Evolutionary conservation across 2,797 vertebrate species (phyloP).

Genomic region (Melanotaenia trifasciata): DNA sequence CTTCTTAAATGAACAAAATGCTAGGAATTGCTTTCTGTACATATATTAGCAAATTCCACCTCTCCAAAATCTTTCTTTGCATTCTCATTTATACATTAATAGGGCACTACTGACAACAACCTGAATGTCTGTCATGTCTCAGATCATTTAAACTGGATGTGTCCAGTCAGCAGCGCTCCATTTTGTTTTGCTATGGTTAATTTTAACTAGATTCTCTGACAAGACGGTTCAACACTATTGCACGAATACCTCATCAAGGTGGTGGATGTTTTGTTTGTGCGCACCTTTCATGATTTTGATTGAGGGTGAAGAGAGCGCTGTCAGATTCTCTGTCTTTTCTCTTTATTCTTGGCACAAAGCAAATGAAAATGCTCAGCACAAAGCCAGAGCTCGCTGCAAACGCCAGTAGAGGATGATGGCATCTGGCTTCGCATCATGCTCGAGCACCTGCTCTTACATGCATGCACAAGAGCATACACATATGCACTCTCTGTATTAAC

Average conservation of each 20-base stretch:
- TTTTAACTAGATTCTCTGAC: conserved; percentile 47
- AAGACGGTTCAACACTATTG: conserved; percentile 2
- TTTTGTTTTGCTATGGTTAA: conserved; percentile 54
- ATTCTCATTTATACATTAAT: conserved; percentile 43
- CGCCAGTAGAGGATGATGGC: conserved; percentile 43
- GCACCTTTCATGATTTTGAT: conserved; percentile 50
- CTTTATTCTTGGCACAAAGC: conserved; percentile 67
- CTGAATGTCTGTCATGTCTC: conserved; percentile 68
- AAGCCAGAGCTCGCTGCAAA: conserved; percentile 63
- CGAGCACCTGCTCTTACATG: conserved; percentile 3
- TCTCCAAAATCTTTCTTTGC: conserved; percentile 27
- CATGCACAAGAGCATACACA: conserved; percentile 19
- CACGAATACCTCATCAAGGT: conserved; percentile 46
- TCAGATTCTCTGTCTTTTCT: conserved; percentile 42
- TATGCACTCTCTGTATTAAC: conserved; percentile 53
- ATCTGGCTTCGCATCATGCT: conserved; percentile 32
- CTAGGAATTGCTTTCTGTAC: conserved; percentile 26
- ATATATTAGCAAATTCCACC: conserved; percentile 39
- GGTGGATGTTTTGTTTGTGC: conserved; percentile 61
- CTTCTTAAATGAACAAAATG: conserved; percentile 68
- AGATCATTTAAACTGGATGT: conserved; percentile 45
- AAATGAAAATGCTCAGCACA: conserved; percentile 63
- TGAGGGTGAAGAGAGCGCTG: conserved; percentile 34
- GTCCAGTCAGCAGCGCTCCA: conserved; percentile 30
- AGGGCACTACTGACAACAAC: conserved; percentile 40